Conservation (phyloP, 2,797 vertebrate species). For the Mergus octosetaceus region DNA sequence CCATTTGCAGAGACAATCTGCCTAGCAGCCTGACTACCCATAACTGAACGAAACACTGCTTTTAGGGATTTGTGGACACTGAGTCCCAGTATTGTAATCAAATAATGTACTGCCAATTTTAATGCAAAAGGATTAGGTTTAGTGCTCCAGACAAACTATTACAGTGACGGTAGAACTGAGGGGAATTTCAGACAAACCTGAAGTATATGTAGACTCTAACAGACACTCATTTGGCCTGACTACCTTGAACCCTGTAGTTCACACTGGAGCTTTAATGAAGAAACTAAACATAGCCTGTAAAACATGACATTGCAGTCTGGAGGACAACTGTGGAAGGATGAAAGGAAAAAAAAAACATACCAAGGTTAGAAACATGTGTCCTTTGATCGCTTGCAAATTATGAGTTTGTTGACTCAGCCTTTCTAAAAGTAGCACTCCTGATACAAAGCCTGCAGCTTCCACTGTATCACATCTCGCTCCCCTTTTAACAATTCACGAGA, state of each 20-base stretch:
- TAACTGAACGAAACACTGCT: not conserved
- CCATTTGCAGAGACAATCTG: not conserved
- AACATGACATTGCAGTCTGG: not conserved
- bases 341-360: not conserved
- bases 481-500: constrained; percentile 47
- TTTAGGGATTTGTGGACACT: not conserved
- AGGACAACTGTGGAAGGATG: not conserved
- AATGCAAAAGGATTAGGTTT: not conserved
- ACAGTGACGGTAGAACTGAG: not conserved
- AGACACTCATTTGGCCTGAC: not conserved
- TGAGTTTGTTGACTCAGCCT: constrained; percentile 35
- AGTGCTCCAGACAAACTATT: not conserved
- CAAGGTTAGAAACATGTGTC: constrained; percentile 24
- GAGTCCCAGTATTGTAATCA: not conserved
- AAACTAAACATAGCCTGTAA: not conserved
- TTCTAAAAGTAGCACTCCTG: constrained; percentile 53
- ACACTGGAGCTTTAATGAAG: not conserved
- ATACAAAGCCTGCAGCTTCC: not conserved
- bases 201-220: not conserved
- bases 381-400: not conserved
- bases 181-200: not conserved
- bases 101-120: not conserved
- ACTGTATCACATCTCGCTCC: not conserved
- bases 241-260: not conserved
- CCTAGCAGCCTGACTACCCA: not conserved